phyloP scores from a whole-genome alignment of 92 coral and sea anemone genomes.

The Actinernus sp. region DNA sequence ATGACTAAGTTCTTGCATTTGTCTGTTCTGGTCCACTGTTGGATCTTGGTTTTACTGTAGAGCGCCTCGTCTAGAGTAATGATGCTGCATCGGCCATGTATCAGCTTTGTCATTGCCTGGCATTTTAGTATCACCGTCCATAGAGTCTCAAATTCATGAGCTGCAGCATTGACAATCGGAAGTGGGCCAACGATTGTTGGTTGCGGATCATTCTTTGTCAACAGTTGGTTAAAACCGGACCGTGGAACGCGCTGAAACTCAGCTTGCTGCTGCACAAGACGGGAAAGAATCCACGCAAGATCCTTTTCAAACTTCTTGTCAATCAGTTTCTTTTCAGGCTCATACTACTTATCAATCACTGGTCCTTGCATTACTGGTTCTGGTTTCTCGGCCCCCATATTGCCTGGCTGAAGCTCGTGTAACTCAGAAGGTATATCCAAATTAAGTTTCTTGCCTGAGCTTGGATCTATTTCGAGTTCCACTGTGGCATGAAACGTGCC shows the following conservation, averaged over 20 bases:
- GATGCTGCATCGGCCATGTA: slow-evolving; percentile 19
- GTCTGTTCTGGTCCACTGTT: slow-evolving; percentile 39
- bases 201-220: slow-evolving; percentile 21
- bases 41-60: slow-evolving; percentile 38
- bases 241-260: slow-evolving; percentile 56
- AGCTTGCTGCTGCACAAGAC: slow-evolving; percentile 37
- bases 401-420: slow-evolving; percentile 42
- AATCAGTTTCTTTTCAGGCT: slow-evolving; percentile 32
- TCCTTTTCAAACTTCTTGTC: slow-evolving; percentile 54
- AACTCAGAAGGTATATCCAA: slow-evolving; percentile 55
- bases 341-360: slow-evolving; percentile 30
- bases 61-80: slow-evolving; percentile 43
- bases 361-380: slow-evolving; percentile 38
- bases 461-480: slow-evolving; percentile 40
- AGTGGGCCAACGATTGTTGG: slow-evolving; percentile 66
- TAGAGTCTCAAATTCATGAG: slow-evolving; percentile 47
- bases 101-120: slow-evolving; percentile 37
- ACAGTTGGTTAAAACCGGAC: slow-evolving; percentile 61
- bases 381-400: slow-evolving; percentile 34
- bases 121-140: slow-evolving; percentile 52
- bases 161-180: slow-evolving; percentile 59
- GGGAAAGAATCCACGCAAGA: slow-evolving; percentile 42
- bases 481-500: slow-evolving; percentile 64
- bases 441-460: slow-evolving; percentile 43
- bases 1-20: too few species aligned